Base-by-base conservation (phyloP, 2,797 vertebrate genomes). In the Sorex maritimensis region DNA sequence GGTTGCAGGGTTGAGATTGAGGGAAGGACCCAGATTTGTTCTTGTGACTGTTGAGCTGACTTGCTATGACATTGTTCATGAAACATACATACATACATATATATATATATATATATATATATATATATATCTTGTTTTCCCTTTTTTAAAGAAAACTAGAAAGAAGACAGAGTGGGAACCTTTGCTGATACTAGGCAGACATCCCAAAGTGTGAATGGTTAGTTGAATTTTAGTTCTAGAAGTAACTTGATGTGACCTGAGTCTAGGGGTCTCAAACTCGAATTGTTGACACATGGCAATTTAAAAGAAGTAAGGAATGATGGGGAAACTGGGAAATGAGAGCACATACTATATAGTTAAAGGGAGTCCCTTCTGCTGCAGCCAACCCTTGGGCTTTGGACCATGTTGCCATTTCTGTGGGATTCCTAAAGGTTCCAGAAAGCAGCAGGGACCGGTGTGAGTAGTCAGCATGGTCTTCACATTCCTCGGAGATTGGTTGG, bases 111-210 rank as follows among this genome's bases (percentile, higher is more conserved):
- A 26, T 19, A 44, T 19, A 30, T 26, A 52, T 4, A 52, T 52
- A 52, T 52, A 55, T 55, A 23, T 61, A 19, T 21, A 61, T 61
- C 58, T 61, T 61, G 19, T 61, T 21, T 21, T 61, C 3, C 26
- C 26, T 78, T 89, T 65, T 30, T 92, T 73, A 52, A 52, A 52
- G 67, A 73, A 86, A 26, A 14, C 91, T 58, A 52, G 26, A 30
- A 85, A 28, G 63, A 85, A 28, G 63, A 11, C 19, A 34, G 2
- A 3, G 4, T 81, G 49, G n/a, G 17, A 46, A 28, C 44, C 7
- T 73, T 85, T 5, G 6, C 23, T 89, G 26, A 15, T 73, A 19
- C 0, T 17, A 23, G 69, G 52, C 19, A 21, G 7, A 26, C 14
- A 41, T 65, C 65, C 13, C 55, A 9, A 13, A 69, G 19, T 34